Evolutionary conservation across 2,888 invertebrate genomes (phyloP), one percentile per base, ranked within the genome.

Genomic region (Drosophila rellima): DNA sequence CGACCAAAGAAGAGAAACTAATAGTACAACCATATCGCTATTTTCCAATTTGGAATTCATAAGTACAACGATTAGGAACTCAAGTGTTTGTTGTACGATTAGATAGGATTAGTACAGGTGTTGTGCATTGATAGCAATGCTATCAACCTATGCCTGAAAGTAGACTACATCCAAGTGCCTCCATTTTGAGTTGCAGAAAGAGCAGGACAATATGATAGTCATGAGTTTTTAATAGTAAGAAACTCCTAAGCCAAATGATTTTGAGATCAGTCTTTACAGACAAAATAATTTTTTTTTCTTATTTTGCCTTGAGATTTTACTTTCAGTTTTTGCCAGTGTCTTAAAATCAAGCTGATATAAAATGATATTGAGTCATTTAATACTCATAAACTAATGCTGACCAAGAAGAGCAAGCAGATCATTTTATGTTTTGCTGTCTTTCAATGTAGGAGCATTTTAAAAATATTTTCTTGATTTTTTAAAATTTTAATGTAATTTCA

Each of bases 101-200:
- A 86, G 86, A 83, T 83, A 71, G 65, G 65, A 65, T 64, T 68
- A 59, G 60, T 40, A 40, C 67, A 78, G 69, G 66, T 78, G 67
- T 59, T 51, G 18, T 33, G 18, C 10, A 1, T n/a, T 42, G 66
- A 80, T 74, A 60, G 15, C 45, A 26, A 13, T 13, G 11, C 2
- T 4, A 5, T 0, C 15, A 0, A 8, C 35, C 10, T 3, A 18
- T 40, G 71, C 79, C 84, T 39, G 31, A 82, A 84, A 84, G 82
- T 82, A 73, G 68, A 55, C 82, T 39, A 13, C 17, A 11, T 23
- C 0, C 0, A 15, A 7, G 13, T 26, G 37, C 0, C 13, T 1
- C 2, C 42, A 42, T 13, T 20, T 18, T 11, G 11, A 13, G 13
- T n/a, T 29, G 1, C 5, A 40, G 6, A n/a, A 2, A 40, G n/a